Base-by-base conservation (phyloP, 2,113 vertebrate genomes). In the Lepidothrix coronata region DNA sequence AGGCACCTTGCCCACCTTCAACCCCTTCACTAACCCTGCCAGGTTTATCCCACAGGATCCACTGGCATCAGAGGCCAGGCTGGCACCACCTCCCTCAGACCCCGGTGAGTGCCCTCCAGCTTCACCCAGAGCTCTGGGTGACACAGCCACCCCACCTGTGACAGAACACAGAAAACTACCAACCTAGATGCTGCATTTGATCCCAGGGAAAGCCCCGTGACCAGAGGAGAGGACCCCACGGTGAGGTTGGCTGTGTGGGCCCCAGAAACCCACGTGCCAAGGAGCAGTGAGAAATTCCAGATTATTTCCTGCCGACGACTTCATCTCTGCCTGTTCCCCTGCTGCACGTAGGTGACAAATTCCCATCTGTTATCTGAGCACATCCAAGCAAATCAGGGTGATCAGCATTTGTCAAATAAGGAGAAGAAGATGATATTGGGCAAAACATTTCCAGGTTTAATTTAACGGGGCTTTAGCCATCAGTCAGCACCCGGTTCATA, bases 201-300 rank as follows among this genome's bases (percentile, higher is more conserved):
- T 37, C 17, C 20, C 24, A 71, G 37, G 59, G 51, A 49, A 86
- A 84, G 80, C 19, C 31, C 35, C 8, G 1, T 5, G 33, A 67
- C 3, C 27, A 37, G 48, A 51, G 31, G 37, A 43, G 41, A 4
- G 35, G 44, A 37, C 11, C 17, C 12, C 19, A 6, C 2, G 1
- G 49, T 4, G n/a, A 44, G 49, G 41, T 5, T 19, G 7, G 20
- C 57, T 25, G 19, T 61, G 30, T 0, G 1, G 46, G 28, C 13
- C 3, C 1, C 8, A 51, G 6, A 0, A 0, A 52, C 1, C 1
- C 30, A 9, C 0, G 1, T 28, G 59, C 63, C 6, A 1, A 74
- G 77, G 61, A 81, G 55, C 59, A 51, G 39, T 10, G 77, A 89
- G 70, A 75, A 91, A 75, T 54, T 23, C 51, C 73, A 75, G 70